A percentile compares a stretch with the other conserved stretches of the same genome.
These are phyloP conservation scores for Burhinus oedicnemus DNA, from an alignment of 2,113 vertebrate species.

Conservation along the genomic window DNA sequence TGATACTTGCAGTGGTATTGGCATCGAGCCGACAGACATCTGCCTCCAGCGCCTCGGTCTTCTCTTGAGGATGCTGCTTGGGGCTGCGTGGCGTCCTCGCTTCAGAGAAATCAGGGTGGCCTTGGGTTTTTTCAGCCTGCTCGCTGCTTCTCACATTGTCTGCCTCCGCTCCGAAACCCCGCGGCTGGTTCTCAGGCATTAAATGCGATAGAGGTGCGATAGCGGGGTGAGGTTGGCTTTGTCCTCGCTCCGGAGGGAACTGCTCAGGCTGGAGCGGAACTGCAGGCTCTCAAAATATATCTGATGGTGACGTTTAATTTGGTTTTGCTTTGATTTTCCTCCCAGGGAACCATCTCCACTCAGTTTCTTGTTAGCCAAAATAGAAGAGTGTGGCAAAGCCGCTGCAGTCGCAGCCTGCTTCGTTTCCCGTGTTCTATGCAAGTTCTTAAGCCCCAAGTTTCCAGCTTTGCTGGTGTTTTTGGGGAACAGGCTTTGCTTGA, in stretches of 20 bases:
- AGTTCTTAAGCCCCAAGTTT: neutral
- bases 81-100: neutral
- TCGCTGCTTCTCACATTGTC: neutral
- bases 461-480: neutral
- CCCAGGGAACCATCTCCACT: neutral
- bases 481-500: neutral
- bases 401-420: neutral
- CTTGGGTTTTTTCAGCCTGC: neutral
- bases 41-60: neutral
- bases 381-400: fast-evolving
- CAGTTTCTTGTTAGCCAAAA: neutral
- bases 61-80: neutral
- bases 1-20: slow-evolving; percentile 16
- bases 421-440: fast-evolving
- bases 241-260: fast-evolving
- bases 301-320: fast-evolving
- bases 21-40: neutral
- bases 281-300: neutral
- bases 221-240: neutral
- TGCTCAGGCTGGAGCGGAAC: fast-evolving
- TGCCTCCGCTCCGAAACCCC: neutral
- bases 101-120: neutral
- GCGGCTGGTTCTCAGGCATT: neutral
- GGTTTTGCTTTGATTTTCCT: neutral
- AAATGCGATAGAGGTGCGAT: neutral